Base-by-base conservation (phyloP, 2,888 invertebrate genomes). In the Ctena decussata region DNA sequence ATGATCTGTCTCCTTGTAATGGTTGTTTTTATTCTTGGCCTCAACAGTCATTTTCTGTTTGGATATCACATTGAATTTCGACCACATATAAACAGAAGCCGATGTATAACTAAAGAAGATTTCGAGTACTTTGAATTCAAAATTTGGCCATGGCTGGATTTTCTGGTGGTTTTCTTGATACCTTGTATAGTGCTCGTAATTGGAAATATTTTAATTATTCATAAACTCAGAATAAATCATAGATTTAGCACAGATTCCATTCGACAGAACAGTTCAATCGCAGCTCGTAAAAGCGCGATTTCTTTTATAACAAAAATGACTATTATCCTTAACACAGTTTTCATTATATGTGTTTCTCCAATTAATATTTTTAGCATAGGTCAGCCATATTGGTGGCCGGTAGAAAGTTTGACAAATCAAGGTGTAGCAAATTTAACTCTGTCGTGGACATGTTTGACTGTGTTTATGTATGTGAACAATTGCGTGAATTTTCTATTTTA, bases 391-490 rank as follows among this genome's bases (percentile, higher is more conserved):
- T 75, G 75, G 75, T 75, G 49, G 32, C 75, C 75, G 6, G 24
- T n/a, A 18, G 75, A 75, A 53, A 57, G 35, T 11, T 18, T 35
- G 39, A 75, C 75, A n/a, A 39, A 75, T 1, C 57, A 75, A 37
- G 37, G 57, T 37, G 2, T 24, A 2, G 75, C 75, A 49, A 39
- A 75, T 12, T 32, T 75, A 21, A 6, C 11, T 53, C 27, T 75
- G 35, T 1, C 46, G 8, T 75, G 53, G 53, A 75, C 75, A 5
- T n/a, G 15, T 18, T 35, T 37, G 39, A 49, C 49, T 12, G n/a
- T 77, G 46, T 5, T 77, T 5, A 69, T 77, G 77, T 77, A 77
- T 69, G 0, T 60, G 37, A 77, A 77, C 46, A 69, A 77, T 39
- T 8, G 39, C 15, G 39, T 77, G 8, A 77, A 77, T 27, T 77